Percentiles rank a stretch among this genome's conserved stretches.
Conservation (phyloP, 2,797 vertebrate species). For the Rachycentron canadum region DNA sequence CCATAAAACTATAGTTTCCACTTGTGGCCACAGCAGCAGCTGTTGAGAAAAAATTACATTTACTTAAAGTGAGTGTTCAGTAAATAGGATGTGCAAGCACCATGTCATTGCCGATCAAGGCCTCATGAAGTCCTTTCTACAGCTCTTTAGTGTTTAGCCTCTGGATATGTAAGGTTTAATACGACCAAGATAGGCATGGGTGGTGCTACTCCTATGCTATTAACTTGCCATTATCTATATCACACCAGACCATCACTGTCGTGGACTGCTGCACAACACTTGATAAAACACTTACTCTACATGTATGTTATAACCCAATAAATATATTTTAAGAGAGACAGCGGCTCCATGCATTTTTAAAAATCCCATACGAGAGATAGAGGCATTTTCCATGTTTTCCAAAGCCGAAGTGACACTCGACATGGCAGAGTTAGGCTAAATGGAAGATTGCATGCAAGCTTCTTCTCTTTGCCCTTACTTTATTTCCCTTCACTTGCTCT, state of each 20-base stretch:
- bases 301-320: conserved; percentile 31
- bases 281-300: conserved; percentile 47
- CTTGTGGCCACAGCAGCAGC: background rate
- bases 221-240: background rate
- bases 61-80: background rate
- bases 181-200: background rate
- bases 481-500: conserved; percentile 32
- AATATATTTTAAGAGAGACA: conserved; percentile 35
- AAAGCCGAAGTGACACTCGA: conserved; percentile 63
- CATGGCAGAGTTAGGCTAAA: conserved; percentile 42
- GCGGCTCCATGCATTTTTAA: conserved; percentile 70
- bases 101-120: conserved; percentile 7
- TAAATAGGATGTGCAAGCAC: conserved; percentile 13
- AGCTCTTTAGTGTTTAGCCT: conserved; percentile 13
- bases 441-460: conserved; percentile 38
- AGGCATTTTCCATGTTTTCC: conserved; percentile 45
- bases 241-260: conserved; percentile 7
- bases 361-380: conserved; percentile 45
- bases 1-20: background rate
- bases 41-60: background rate
- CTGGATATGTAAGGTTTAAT: background rate
- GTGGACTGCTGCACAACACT: background rate
- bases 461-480: conserved; percentile 38
- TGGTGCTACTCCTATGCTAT: conserved; percentile 1
- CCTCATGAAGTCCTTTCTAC: background rate